These are phyloP conservation scores for Rachycentron canadum DNA, from an alignment of 2,797 vertebrate species.

Conservation along the genomic window DNA sequence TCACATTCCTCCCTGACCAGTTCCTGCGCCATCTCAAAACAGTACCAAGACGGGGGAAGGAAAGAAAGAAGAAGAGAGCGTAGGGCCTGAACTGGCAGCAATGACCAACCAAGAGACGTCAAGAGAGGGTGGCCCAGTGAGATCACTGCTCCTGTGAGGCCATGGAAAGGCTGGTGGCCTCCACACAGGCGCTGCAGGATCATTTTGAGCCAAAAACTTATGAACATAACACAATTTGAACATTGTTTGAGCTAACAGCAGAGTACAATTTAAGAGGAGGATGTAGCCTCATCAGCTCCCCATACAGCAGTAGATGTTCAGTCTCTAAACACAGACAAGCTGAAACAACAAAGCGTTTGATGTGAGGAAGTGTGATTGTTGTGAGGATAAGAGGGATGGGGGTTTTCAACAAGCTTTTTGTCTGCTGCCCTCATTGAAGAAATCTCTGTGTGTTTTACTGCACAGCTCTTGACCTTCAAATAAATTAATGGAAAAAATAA, in stretches of 20 bases:
- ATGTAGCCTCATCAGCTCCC: conserved; percentile 44
- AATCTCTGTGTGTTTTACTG: conserved; percentile 47
- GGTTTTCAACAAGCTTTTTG: conserved; percentile 30
- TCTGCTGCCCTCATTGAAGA: conserved; percentile 34
- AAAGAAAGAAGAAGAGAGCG: conserved; percentile 32
- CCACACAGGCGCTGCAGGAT: conserved; percentile 7
- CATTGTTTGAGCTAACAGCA: conserved; percentile 48
- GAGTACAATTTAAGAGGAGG: conserved; percentile 56
- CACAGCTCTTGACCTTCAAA: conserved; percentile 67
- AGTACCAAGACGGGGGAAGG: conserved; percentile 15
- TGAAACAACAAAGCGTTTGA: conserved; percentile 81
- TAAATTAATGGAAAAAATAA: conserved; percentile 64
- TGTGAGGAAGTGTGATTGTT: conserved; percentile 79
- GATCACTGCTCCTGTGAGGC: conserved; percentile 65
- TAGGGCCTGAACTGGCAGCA: conserved; percentile 41
- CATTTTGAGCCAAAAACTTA: conserved; percentile 32
- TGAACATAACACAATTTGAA: conserved; percentile 24
- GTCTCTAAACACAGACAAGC: conserved; percentile 74
- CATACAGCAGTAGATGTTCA: conserved; percentile 33
- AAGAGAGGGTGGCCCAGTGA: conserved; percentile 68
- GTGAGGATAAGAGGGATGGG: conserved; percentile 59
- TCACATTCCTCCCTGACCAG: conserved; percentile 72
- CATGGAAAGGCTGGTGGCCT: conserved; percentile 68
- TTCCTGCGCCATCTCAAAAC: conserved; percentile 53
- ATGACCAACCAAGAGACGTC: conserved; percentile 65